Base-by-base conservation (phyloP, 2,113 vertebrate species). In the Cavia porcellus region DNA sequence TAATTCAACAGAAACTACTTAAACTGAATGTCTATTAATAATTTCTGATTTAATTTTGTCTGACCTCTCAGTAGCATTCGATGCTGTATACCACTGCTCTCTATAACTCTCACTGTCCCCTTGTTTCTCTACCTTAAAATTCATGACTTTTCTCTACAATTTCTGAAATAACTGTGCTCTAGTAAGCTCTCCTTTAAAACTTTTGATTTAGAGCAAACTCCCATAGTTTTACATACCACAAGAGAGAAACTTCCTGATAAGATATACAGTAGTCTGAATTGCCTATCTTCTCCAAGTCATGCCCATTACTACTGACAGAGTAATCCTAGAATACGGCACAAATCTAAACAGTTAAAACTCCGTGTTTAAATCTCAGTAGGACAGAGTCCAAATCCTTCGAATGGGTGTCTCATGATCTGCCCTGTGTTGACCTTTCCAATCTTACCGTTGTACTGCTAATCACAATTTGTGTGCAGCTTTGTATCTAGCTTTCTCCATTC, bases 351-450 rank as follows among this genome's bases (percentile, higher is more conserved):
- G n/a, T 89, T 80, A n/a, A 82, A 52, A 79, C 87, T 14, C 38
- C 74, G 80, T 74, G 30, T 92, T 81, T 86, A 83, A 95, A 86
- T 92, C 38, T 92, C 47, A 79, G n/a, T 61, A 80, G 17, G 92
- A 92, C 2, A 92, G 81, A 97, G 47, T 32, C 19, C 80, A 89
- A 96, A 94, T 68, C 86, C 86, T 96, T 57, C 84, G 17, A 91
- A 96, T 70, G n/a, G 35, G 87, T 30, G 66, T 28, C 92, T 95
- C 50, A 80, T 52, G 38, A 83, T 88, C 35, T 94, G 75, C 81
- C 28, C 55, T 42, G 17, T 25, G 59, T 64, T 94, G 93, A 89
- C 30, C 66, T 96, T 95, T 95, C 80, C 57, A 92, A 80, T 80
- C 57, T 96, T 92, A 86, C 38, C 84, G 80, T 89, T 55, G 38